Base-by-base conservation (phyloP, 23 tunicate species). In the Styela plicata region DNA sequence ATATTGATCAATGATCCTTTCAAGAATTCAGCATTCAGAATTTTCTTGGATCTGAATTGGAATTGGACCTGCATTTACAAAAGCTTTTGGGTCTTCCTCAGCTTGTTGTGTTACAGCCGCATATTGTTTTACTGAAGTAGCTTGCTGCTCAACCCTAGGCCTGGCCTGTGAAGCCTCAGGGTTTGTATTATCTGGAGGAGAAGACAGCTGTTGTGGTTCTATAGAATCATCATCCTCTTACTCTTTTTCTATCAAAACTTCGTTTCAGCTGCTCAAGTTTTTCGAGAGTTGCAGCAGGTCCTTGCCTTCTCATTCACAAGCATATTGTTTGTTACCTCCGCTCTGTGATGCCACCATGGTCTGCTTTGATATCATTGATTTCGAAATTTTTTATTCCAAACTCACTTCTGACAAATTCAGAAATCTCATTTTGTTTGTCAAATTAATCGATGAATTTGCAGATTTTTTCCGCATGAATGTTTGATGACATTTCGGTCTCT, bases 271-370 rank as follows among this genome's bases (percentile, higher is more conserved):
- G 27, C 13, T 68, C 27, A 29, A 68, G 28, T 16, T 13, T 29
- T 68, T 20, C 73, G 27, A 68, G 13, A 16, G 17, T 68, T 18
- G 73, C 73, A 23, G 10, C n/a, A 21, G 16, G n/a, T 68, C 83
- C 83, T 24, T 52, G 57, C 63, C 29, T 80, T 27, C 33, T 68
- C 63, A 80, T 63, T 85, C 90, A 86, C 53, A 35, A 33, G 2
- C 61, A 2, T n/a, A 86, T 23, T 81, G 80, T 75, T 67, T 83
- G 83, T 67, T 68, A 88, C 67, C 75, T 88, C 65, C 75, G 86
- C 33, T 88, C 86, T 69, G 20, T 31, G 28, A 74, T 75, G 52
- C 63, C 33, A 10, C 31, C 21, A 52, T 88, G 23, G 52, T 82
- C 79, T 36, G n/a, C 7, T 57, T 67, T 3, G 26, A 82, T 82